Evolutionary conservation across 2,113 vertebrate species (phyloP).

Genomic region (Leptosomus discolor): DNA sequence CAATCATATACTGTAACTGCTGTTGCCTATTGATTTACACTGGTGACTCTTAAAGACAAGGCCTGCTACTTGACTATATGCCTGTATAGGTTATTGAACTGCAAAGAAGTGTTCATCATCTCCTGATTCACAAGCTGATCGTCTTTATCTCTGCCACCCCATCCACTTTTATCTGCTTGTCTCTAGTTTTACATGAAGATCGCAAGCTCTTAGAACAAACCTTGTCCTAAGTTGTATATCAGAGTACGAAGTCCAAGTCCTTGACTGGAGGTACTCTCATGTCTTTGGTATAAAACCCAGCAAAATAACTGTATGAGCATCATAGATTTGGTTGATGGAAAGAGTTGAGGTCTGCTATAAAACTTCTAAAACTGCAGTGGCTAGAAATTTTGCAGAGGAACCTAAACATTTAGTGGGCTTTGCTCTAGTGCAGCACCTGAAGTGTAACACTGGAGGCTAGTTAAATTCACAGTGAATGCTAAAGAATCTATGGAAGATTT

Average conservation of each 20-base stretch:
- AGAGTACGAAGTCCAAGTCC: background rate
- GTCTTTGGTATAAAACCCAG: background rate
- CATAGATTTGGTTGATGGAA: background rate
- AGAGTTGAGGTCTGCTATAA: background rate
- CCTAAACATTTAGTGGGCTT: background rate
- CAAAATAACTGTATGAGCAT: background rate
- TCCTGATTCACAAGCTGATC: background rate
- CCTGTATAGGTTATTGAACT: background rate
- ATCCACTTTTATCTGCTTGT: background rate
- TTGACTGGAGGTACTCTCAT: background rate
- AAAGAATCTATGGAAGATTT: background rate
- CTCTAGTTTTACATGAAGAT: background rate
- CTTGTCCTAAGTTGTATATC: background rate
- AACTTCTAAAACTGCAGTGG: background rate
- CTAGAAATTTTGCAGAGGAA: background rate
- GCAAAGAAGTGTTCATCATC: background rate
- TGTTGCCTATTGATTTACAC: background rate
- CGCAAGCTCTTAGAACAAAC: background rate
- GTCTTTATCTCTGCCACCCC: background rate
- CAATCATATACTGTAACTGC: background rate
- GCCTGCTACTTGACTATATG: background rate
- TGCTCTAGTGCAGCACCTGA: background rate
- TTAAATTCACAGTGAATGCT: background rate
- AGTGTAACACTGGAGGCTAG: background rate
- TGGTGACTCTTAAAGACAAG: background rate